Evolutionary conservation across 2,888 invertebrate species (phyloP), one percentile per base, ranked within the genome.

Genomic region (Imbricaverruca yamaguchii): DNA sequence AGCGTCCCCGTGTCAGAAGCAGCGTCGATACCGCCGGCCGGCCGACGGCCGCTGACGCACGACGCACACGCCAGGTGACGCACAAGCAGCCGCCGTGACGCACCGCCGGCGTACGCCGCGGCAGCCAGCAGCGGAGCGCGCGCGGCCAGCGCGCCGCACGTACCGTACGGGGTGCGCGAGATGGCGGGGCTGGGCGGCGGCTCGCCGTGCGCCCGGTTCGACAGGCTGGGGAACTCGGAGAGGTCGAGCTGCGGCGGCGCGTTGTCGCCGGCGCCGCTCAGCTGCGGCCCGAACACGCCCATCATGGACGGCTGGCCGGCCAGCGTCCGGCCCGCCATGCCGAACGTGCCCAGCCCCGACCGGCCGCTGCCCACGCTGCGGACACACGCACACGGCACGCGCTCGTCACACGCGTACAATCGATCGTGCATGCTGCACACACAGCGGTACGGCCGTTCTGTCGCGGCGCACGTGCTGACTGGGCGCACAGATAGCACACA

Each of bases 161-260:
- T n/a, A 79, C 79, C 79, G 79, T 79, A 79, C 2, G 79, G 79
- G 15, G 79, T 57, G n/a, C 79, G 53, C 53, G 53, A 53, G 74
- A 74, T 74, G 53, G 74, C 74, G 12, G 81, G 82, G 80, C 82
- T 83, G 63, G 82, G 82, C 74, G 82, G 83, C 79, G 83, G 82
- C 56, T 67, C 82, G 61, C 83, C 85, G 85, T 92, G 92, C 85
- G 93, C 94, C 87, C 95, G 91, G 88, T 93, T 94, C 86, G 95
- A 95, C 87, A 96, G 90, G 85, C 95, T 95, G 84, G 96, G 96
- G 89, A 96, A 96, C 90, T 96, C 96, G 87, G 94, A 94, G 85
- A 95, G 92, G 90, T 96, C 96, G 86, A 96, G 90, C 84, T 95
- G 90, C 84, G 95, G 94, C 84, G 95, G 95, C 23, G 83, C 83